Evolutionary conservation across 2,888 invertebrate genomes (phyloP), one percentile per base, ranked within the genome.

Genomic region (Polylopha cassiicola): DNA sequence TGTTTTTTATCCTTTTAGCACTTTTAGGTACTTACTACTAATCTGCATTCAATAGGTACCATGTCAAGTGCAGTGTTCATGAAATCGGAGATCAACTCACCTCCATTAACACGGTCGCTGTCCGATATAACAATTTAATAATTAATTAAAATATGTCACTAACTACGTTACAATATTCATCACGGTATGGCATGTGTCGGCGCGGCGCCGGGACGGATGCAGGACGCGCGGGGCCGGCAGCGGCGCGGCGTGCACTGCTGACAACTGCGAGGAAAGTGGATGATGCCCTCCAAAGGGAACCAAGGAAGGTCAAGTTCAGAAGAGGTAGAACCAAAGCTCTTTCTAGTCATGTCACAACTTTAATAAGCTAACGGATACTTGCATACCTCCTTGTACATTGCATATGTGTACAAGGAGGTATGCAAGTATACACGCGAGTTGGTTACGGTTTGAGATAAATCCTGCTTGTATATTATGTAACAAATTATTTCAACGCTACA

Each of bases 271-370:
- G 53, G 55, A 55, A 55, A 57, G 66, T 71, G 73, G 62, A 53
- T 67, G 61, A 41, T 42, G 32, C 44, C 58, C 65, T 59, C 71
- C 44, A 47, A 44, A 73, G 41, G 41, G 53, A 58, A 42, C 65
- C 69, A 66, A 37, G 28, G 63, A 78, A 78, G 79, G 80, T 80
- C 80, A 81, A 81, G 80, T 76, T 78, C 77, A 75, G 53, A 44
- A 13, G 6, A 5, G 15, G 20, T n/a, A n/a, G 15, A 11, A 15
- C 8, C 8, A 23, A 10, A 23, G 8, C 9, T 10, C 8, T 8
- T 8, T 13, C 34, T 8, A 34, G 22, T 28, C 10, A 13, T 9
- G 10, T 11, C 10, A 22, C 15, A n/a, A n/a, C n/a, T n/a, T n/a
- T n/a, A n/a, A n/a, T n/a, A n/a, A n/a, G n/a, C 22, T 16, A 3